Conservation (phyloP, 2,113 vertebrate genomes). For the Chelonoidis abingdonii region DNA sequence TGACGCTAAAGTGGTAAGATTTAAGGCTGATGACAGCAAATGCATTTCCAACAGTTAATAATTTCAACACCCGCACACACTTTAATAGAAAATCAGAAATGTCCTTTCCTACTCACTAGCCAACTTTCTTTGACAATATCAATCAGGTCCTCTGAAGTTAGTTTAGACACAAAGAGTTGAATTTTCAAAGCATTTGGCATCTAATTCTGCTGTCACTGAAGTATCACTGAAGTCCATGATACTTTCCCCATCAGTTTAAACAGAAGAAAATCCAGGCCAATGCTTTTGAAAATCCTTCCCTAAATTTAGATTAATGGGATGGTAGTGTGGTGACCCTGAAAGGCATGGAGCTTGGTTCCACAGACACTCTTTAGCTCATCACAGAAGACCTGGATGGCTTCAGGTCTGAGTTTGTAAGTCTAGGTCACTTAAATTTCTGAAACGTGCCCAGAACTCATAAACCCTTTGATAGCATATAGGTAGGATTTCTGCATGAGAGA, state of each 20-base stretch:
- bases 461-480: not conserved
- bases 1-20: fast-evolving
- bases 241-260: not conserved
- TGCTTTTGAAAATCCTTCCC: not conserved
- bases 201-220: not conserved
- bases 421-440: not conserved
- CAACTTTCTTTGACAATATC: not conserved
- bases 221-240: not conserved
- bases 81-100: not conserved
- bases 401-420: not conserved
- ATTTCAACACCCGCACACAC: not conserved
- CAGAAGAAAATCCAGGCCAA: not conserved
- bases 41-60: not conserved
- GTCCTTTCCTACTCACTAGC: fast-evolving
- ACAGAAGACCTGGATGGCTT: not conserved
- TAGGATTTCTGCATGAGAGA: not conserved
- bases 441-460: not conserved
- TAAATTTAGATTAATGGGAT: not conserved
- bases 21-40: fast-evolving
- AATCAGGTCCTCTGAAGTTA: not conserved
- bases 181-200: not conserved
- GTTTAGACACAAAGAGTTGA: not conserved
- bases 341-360: not conserved
- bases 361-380: not conserved
- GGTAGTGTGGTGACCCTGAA: not conserved